Conservation (phyloP, 2,113 vertebrate genomes). For the Deroptyus accipitrinus region DNA sequence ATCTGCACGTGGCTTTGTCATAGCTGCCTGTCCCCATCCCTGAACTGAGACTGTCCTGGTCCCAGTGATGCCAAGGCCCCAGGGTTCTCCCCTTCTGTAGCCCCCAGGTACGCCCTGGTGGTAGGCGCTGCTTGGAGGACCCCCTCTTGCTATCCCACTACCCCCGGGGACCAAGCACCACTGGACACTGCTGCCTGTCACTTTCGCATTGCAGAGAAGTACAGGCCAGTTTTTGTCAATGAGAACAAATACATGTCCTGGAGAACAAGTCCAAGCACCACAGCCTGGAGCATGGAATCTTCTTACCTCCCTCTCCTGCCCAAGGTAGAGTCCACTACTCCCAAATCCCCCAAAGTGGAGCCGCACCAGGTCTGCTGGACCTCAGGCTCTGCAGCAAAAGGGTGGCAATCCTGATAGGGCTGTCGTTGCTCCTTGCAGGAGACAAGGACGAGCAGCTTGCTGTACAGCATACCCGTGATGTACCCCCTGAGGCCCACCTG, state of each 20-base stretch:
- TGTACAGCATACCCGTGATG: not conserved
- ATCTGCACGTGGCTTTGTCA: rapidly evolving
- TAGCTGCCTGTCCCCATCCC: rapidly evolving
- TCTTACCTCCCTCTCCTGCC: constrained; percentile 35
- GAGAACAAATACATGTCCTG: constrained; percentile 8
- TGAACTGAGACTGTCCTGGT: not conserved
- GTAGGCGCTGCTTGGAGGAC: not conserved
- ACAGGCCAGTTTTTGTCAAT: constrained; percentile 9
- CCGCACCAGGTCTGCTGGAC: not conserved
- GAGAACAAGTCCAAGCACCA: constrained; percentile 35
- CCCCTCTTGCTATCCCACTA: not conserved
- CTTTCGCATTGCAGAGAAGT: constrained; percentile 6
- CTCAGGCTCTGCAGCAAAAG: rapidly evolving
- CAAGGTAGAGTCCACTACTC: constrained; percentile 20
- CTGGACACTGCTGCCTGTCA: not conserved
- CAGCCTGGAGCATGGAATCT: constrained; percentile 34
- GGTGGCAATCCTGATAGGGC: not conserved
- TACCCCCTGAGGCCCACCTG: not conserved
- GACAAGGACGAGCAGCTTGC: constrained; percentile 4
- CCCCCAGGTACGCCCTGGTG: not conserved
- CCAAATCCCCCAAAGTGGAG: rapidly evolving
- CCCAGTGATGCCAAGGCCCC: not conserved
- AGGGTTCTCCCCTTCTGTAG: rapidly evolving
- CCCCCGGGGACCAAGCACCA: not conserved
- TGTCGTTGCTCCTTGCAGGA: constrained; percentile 25